Evolutionary conservation across 2,888 invertebrate species (phyloP).

Genomic region (Drosophila flavopinicola): DNA sequence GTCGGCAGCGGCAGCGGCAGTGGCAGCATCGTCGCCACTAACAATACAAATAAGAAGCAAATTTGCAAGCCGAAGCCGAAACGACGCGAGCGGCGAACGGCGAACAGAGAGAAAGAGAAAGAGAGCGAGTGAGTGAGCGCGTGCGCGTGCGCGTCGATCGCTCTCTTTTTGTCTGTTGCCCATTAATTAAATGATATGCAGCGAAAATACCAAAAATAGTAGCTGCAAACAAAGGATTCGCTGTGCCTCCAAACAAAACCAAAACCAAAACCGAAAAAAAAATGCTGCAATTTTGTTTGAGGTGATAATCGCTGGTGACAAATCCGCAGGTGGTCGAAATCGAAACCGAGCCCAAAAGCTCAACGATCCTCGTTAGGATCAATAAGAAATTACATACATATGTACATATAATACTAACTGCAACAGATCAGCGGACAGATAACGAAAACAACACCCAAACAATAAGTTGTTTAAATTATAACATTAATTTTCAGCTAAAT

Average conservation of each 20-base stretch:
- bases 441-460: constrained; percentile 9
- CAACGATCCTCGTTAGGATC: constrained; percentile 34
- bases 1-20: constrained; percentile 5
- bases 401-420: too few relatives aligned
- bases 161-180: constrained; percentile 6
- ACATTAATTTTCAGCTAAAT: constrained; percentile 12
- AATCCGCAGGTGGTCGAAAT: constrained; percentile 33
- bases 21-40: constrained; percentile 4
- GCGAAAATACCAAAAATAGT: constrained; percentile 39
- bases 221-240: constrained; percentile 40
- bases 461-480: constrained; percentile 1
- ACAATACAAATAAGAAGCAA: constrained; percentile 20
- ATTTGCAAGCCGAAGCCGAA: constrained; percentile 31
- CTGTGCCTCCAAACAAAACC: constrained; percentile 21
- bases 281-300: constrained; percentile 1
- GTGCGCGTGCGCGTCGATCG: neutral
- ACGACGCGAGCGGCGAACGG: constrained; percentile 14
- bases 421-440: constrained; percentile 4
- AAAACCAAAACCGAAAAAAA: too few relatives aligned
- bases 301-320: constrained; percentile 15
- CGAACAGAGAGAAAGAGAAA: neutral
- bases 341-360: constrained; percentile 12
- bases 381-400: constrained; percentile 27
- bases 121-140: neutral
- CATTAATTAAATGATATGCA: constrained; percentile 20